These are phyloP conservation scores for Aphidius ervi DNA, from an alignment of 1,140 invertebrate species.

Conservation along the genomic window DNA sequence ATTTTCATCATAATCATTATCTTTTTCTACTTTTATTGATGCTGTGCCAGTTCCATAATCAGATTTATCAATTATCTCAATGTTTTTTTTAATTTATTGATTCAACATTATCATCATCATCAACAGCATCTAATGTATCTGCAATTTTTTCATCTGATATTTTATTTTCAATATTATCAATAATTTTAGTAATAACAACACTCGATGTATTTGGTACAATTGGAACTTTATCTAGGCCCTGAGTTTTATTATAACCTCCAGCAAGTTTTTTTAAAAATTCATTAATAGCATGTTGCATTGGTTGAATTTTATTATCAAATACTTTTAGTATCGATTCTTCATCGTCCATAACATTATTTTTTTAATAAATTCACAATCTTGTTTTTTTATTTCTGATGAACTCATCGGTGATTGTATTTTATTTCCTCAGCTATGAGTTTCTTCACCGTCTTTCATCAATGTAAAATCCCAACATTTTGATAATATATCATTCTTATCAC, in stretches of 20 bases:
- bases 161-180: background rate
- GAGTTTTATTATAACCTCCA: slow-evolving; percentile 4
- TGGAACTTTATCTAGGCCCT: background rate
- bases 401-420: slow-evolving; percentile 8
- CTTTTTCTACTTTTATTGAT: background rate
- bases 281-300: slow-evolving; percentile 8
- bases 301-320: background rate
- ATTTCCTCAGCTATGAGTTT: slow-evolving; percentile 25
- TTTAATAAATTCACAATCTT: slow-evolving; percentile 17
- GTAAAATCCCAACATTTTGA: slow-evolving; percentile 34
- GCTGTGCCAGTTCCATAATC: background rate
- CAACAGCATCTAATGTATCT: background rate
- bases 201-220: slow-evolving; percentile 7
- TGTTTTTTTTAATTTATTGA: background rate
- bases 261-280: slow-evolving; percentile 13
- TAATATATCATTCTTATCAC: no score
- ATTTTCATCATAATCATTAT: slow-evolving; percentile 7
- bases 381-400: slow-evolving; percentile 11
- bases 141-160: no score
- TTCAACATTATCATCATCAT: no score
- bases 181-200: slow-evolving; percentile 15
- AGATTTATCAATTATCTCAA: background rate
- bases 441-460: slow-evolving; percentile 21
- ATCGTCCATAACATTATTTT: background rate
- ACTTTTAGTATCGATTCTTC: background rate